Conservation (phyloP, 2,797 vertebrate species). For the Hipposideros larvatus region DNA sequence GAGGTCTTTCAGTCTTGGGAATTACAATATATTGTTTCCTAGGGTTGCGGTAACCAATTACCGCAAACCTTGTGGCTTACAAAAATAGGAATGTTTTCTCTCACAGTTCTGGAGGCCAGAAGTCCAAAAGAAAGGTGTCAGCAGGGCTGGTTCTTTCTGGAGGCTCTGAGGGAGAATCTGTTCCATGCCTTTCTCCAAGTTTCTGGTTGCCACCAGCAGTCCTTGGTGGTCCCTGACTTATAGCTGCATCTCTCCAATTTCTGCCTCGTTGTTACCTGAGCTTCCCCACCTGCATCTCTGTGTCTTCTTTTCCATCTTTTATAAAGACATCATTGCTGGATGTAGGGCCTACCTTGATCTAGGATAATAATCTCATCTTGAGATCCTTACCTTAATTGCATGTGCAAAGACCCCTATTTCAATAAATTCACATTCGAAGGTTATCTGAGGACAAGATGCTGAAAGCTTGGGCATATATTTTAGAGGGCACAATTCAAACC, state of each 20-base stretch:
- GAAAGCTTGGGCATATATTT: neutral
- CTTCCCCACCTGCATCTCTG: no score
- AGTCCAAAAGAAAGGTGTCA: neutral
- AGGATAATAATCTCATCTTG: neutral
- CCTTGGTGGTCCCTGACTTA: neutral
- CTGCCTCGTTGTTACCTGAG: neutral
- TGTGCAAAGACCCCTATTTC: neutral
- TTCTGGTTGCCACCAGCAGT: neutral
- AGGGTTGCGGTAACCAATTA: neutral
- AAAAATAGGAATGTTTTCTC: neutral
- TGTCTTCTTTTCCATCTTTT: neutral
- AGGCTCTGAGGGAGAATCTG: neutral
- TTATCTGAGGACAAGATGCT: no score
- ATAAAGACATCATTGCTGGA: neutral
- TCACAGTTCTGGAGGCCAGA: neutral
- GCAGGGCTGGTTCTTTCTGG: neutral
- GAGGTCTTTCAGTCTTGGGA: neutral
- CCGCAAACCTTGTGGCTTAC: neutral
- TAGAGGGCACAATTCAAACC: neutral
- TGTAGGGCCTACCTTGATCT: neutral
- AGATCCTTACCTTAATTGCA: neutral
- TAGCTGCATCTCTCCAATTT: neutral
- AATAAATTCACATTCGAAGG: neutral
- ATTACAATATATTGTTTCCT: neutral
- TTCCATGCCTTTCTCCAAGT: neutral